Conservation (phyloP, 2,113 vertebrate species). For the Indicator indicator region DNA sequence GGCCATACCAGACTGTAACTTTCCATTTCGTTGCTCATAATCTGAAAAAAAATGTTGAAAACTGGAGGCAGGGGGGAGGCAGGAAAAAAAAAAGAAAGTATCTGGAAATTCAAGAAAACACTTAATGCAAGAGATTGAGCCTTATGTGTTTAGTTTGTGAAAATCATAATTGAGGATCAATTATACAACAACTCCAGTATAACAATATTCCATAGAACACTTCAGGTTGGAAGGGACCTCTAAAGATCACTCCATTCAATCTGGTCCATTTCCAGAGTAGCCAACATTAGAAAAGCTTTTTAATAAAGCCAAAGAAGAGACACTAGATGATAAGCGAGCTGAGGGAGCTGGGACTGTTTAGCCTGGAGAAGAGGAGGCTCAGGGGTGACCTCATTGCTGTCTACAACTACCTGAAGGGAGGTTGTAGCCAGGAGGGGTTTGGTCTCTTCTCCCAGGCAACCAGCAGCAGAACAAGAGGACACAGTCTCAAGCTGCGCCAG, state of each 20-base stretch:
- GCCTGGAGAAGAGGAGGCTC: too few relatives aligned
- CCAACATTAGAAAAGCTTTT: neutral
- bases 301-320: neutral
- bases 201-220: neutral
- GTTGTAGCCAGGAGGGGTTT: too few relatives aligned
- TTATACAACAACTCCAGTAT: neutral
- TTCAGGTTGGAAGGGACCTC: neutral
- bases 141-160: neutral
- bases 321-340: neutral
- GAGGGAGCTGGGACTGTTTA: too few relatives aligned
- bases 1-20: neutral
- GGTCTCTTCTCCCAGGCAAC: too few relatives aligned
- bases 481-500: too few relatives aligned
- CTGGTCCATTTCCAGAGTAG: neutral
- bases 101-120: neutral
- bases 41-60: neutral
- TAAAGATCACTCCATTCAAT: neutral
- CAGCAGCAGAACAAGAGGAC: too few relatives aligned
- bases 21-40: neutral
- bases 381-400: too few relatives aligned
- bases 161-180: neutral
- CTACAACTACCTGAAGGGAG: too few relatives aligned
- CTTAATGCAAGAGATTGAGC: neutral
- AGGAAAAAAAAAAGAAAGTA: neutral
- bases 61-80: neutral